Conservation (phyloP, 2,888 invertebrate species). For the Alcis repandata region DNA sequence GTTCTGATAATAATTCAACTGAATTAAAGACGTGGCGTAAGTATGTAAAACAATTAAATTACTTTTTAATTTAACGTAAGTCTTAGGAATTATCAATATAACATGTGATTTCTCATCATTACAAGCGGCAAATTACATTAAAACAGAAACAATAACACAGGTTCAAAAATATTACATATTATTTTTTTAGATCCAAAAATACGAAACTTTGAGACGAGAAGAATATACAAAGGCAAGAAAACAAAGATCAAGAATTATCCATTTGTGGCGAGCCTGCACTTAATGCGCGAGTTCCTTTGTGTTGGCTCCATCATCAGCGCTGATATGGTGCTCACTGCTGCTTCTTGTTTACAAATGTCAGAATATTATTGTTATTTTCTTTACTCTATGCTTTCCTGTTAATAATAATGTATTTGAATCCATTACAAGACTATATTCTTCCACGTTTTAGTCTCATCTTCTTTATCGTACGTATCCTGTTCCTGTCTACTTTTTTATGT, state of each 20-base stretch:
- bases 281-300: slow-evolving; percentile 52
- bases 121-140: too few relatives aligned
- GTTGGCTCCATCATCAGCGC: slow-evolving; percentile 58
- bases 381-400: too few relatives aligned
- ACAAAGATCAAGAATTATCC: slow-evolving; percentile 51
- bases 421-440: too few relatives aligned
- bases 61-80: too few relatives aligned
- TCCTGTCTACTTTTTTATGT: too few relatives aligned
- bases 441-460: too few relatives aligned
- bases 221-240: slow-evolving; percentile 51
- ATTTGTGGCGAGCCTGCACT: slow-evolving; percentile 58
- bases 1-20: not conserved
- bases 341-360: slow-evolving; percentile 64
- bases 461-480: too few relatives aligned
- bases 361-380: slow-evolving; percentile 12
- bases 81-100: too few relatives aligned
- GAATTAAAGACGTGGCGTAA: slow-evolving; percentile 3
- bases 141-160: too few relatives aligned
- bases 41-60: not conserved
- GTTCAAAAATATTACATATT: not conserved
- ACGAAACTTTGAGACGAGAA: slow-evolving; percentile 40
- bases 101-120: too few relatives aligned
- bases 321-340: slow-evolving; percentile 60
- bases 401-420: too few relatives aligned
- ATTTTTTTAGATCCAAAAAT: not conserved